These are phyloP conservation scores for Drosophila pullipes DNA, from an alignment of 2,888 invertebrate genomes.

Conservation along the genomic window DNA sequence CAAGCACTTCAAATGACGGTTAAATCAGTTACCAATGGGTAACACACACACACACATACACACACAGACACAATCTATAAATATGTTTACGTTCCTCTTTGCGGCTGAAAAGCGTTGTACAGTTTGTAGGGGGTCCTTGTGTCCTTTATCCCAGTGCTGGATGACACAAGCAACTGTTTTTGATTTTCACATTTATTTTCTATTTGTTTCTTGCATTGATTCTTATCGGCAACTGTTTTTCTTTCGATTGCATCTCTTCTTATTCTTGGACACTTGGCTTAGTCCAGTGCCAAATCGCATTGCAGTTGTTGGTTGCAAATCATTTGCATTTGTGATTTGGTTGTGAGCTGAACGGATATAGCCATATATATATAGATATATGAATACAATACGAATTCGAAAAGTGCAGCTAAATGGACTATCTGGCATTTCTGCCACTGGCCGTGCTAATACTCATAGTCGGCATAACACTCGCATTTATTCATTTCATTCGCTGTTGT, in stretches of 20 bases:
- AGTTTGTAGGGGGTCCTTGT: constrained; percentile 13
- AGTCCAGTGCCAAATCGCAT: not conserved
- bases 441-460: constrained; percentile 25
- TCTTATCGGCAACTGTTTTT: constrained; percentile 17
- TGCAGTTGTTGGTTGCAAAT: constrained; percentile 17
- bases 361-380: not conserved
- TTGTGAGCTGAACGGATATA: constrained; percentile 33
- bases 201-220: constrained; percentile 17
- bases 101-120: constrained; percentile 20
- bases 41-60: constrained; percentile 1
- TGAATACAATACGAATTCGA: constrained; percentile 12
- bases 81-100: constrained; percentile 5
- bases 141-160: not conserved
- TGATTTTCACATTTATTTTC: constrained; percentile 18
- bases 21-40: constrained; percentile 4
- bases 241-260: not conserved
- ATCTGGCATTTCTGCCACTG: constrained; percentile 48
- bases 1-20: constrained; percentile 31
- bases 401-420: constrained; percentile 36
- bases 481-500: constrained; percentile 52
- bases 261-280: not conserved
- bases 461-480: constrained; percentile 23
- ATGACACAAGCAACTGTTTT: constrained; percentile 23
- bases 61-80: constrained; percentile 11
- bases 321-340: constrained; percentile 52